Base-by-base conservation (phyloP, 1,140 invertebrate species). In the Dreissena rostriformis region DNA sequence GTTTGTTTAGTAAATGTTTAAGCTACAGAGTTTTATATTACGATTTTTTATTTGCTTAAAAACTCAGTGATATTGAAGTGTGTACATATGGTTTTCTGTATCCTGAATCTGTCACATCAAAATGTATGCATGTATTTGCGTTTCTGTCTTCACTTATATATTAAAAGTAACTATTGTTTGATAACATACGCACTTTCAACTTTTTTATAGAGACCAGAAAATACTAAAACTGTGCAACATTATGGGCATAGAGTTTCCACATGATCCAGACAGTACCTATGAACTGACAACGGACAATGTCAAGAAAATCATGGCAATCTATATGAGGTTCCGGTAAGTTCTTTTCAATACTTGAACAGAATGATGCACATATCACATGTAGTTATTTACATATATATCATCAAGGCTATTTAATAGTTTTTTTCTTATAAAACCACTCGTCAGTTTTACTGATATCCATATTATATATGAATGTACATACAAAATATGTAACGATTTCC, bases 241-340 rank as follows among this genome's bases (percentile, higher is more conserved):
- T 39, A 68, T 68, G 67, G 67, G 67, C 67, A 28, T 28, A 28
- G 67, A 68, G 17, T 28, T 68, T 26, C 67, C 67, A 28, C 29
- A 68, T 68, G 67, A 68, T 28, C 67, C 67, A 28, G 67, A 68
- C 26, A 17, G 15, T 26, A 68, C 67, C 17, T 68, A 68, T 28
- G 67, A 68, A 68, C 29, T 68, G 2, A 68, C 67, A 22, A 68
- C 67, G 22, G 55, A 77, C 51, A 92, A 92, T 81, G 91, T 89
- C n/a, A 91, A 92, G 82, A 93, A 93, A 79, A 92, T 93, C 29
- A 76, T 92, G 78, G 91, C 91, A 15, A 92, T 93, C 55, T 91
- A 91, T 87, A 88, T 92, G 89, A 82, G 92, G 78, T 91, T 92
- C 85, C 88, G 89, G 91, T 91, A 86, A 67, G 26, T 70, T 8